These are phyloP conservation scores for Tribolium freemani DNA, from an alignment of 2,888 invertebrate species.

Conservation along the genomic window DNA sequence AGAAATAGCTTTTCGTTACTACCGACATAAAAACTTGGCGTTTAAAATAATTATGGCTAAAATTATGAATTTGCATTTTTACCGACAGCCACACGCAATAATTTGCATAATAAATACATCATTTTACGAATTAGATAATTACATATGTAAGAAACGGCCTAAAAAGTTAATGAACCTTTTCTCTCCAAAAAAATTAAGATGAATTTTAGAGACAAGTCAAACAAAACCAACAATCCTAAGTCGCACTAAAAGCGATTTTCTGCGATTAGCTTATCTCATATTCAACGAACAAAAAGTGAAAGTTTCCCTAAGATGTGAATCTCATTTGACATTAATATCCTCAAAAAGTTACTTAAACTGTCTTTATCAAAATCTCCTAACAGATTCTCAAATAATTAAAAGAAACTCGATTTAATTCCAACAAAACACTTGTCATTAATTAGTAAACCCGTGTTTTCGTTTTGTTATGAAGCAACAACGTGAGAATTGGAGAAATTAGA, in stretches of 20 bases:
- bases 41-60: too few relatives aligned
- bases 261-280: background rate
- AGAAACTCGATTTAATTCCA: background rate
- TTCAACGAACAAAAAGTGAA: constrained; percentile 17
- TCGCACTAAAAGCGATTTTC: background rate
- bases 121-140: background rate
- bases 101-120: background rate
- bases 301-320: background rate
- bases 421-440: constrained; percentile 14
- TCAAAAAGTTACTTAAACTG: constrained; percentile 3
- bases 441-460: background rate
- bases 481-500: constrained; percentile 23
- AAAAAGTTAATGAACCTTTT: background rate
- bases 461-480: constrained; percentile 28
- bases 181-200: too few relatives aligned
- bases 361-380: constrained; percentile 11
- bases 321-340: constrained; percentile 6
- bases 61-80: too few relatives aligned
- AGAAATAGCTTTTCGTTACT: too few relatives aligned
- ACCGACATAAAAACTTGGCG: too few relatives aligned
- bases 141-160: background rate
- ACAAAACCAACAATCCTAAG: background rate
- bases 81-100: background rate
- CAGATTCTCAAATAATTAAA: background rate
- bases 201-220: too few relatives aligned